Evolutionary conservation across 2,888 invertebrate species (phyloP).

Genomic region (Caenorhabditis angaria): DNA sequence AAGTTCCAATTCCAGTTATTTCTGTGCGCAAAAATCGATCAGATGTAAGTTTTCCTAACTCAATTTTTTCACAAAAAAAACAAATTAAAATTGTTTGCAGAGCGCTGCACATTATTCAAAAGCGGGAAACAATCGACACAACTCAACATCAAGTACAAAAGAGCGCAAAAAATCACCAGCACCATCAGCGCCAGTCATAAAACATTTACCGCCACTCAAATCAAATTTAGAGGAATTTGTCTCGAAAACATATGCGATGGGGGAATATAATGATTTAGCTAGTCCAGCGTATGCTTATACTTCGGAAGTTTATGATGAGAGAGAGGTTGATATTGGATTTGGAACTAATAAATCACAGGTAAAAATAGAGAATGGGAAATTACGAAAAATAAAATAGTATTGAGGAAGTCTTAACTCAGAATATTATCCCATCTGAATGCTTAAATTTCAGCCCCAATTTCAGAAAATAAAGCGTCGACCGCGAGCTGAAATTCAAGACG

Average conservation of each 20-base stretch:
- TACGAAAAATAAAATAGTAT: conserved; percentile 5
- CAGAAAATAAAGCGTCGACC: not conserved
- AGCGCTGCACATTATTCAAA: not conserved
- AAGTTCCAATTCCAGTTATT: conserved; percentile 5
- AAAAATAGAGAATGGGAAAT: conserved; percentile 7
- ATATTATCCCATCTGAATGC: no score
- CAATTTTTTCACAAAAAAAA: not conserved
- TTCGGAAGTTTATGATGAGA: conserved; percentile 31
- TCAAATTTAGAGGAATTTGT: conserved; percentile 48
- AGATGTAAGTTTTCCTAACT: not conserved
- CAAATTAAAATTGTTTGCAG: not conserved
- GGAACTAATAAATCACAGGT: conserved; percentile 7
- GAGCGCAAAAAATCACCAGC: conserved; percentile 3
- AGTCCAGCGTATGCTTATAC: conserved; percentile 28
- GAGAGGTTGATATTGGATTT: conserved; percentile 37
- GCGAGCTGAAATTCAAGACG: conserved; percentile 21
- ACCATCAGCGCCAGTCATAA: not conserved
- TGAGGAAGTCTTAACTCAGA: not conserved
- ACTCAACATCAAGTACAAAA: not conserved
- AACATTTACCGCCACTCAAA: conserved; percentile 21
- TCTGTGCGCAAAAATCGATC: not conserved
- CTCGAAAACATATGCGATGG: conserved; percentile 37
- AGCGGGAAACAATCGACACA: conserved; percentile 4
- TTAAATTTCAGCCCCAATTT: not conserved
- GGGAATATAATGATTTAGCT: conserved; percentile 27